A percentile compares a stretch with the other conserved stretches of the same genome.
Evolutionary conservation across 2,113 vertebrate genomes (phyloP).

Genomic region (Heterocephalus glaber): DNA sequence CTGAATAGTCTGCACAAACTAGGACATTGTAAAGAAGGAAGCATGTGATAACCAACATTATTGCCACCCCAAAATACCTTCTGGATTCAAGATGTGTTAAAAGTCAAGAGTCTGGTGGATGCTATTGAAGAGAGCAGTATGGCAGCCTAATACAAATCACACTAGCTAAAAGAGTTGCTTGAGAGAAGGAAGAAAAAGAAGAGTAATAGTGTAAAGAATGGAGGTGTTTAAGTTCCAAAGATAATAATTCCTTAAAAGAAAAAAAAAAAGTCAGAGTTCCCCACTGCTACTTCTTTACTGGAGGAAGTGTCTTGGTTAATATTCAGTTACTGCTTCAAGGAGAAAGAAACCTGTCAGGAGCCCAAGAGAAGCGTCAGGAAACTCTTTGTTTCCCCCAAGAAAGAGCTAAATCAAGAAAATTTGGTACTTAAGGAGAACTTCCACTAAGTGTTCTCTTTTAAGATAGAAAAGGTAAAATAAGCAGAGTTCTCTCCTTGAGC

Average conservation of each 20-base stretch:
- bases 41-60: not conserved
- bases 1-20: not conserved
- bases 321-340: conserved; percentile 49
- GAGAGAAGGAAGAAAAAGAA: not conserved
- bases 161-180: not conserved
- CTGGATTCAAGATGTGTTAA: conserved; percentile 1
- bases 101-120: not conserved
- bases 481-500: conserved; percentile 6
- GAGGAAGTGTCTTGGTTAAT: conserved; percentile 39
- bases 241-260: conserved; percentile 42
- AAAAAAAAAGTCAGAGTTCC: not conserved
- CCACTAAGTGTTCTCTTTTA: conserved; percentile 64
- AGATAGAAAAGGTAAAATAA: conserved; percentile 36
- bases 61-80: not conserved
- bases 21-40: not conserved
- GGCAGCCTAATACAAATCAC: not conserved
- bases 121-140: not conserved
- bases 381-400: conserved; percentile 47
- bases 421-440: conserved; percentile 40
- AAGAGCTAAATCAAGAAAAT: conserved; percentile 65
- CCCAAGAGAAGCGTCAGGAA: conserved; percentile 52
- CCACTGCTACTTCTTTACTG: not conserved
- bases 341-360: conserved; percentile 60
- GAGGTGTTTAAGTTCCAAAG: conserved; percentile 52
- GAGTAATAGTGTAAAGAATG: not conserved